Evolutionary conservation across 1,140 invertebrate genomes (phyloP), one percentile per base, ranked within the genome.

Genomic region (Cyrtorhinus lividipennis): DNA sequence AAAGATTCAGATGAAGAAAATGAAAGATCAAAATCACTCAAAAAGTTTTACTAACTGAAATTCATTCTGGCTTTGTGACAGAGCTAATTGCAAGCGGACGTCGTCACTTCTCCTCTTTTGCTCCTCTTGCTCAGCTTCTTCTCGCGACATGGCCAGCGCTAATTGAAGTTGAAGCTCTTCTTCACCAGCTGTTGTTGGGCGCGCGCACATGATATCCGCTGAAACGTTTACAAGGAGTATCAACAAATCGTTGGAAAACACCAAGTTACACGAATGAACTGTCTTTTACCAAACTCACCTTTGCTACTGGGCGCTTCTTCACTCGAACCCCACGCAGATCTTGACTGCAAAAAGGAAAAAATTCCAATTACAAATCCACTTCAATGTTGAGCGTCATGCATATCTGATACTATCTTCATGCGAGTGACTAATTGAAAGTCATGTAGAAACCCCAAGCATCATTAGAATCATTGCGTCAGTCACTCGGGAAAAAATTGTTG

Each of bases 101-200:
- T 95, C 94, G 74, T 98, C 94, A 68, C 88, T 91, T 65, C 91
- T 83, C 57, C 91, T 80, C 73, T 92, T 84, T 68, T 94, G 85
- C 75, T 97, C 90, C 71, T 98, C 93, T 72, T 95, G 87, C 71
- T 99, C 95, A 24, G 95, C 94, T 78, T 99, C 96, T 75, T 99
- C 96, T 64, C 95, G 85, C 59, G 92, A 96, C 90, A 99, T 96
- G 53, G 95, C 96, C 71, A 99, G 78, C 25, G 96, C 96, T 69
- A 99, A 80, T 77, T 99, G 94, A 63, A 99, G 76, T 74, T 99
- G 96, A 65, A 99, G 78, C 74, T 99, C 95, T 78, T 99, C 96
- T 75, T 99, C 96, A 0, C 95, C 95, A 1, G 89, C 86, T 0
- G 94, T 97, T 69, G 93, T 90, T 3, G 95, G 95, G 58, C 95